Evolutionary conservation across 2,888 invertebrate species (phyloP), one percentile per base, ranked within the genome.

Genomic region (Brachypalpus laphriformis): DNA sequence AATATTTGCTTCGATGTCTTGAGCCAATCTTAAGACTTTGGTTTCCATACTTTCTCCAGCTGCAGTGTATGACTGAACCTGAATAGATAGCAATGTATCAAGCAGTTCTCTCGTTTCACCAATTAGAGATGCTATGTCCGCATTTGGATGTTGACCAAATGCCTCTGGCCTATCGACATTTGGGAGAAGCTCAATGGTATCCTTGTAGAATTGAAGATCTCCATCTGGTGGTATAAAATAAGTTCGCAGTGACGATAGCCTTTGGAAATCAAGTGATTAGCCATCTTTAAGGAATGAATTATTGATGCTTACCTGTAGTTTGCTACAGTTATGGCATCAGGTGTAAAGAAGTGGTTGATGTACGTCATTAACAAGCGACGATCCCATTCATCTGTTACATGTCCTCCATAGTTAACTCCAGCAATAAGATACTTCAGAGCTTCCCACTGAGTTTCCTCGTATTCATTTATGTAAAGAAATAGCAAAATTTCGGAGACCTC

Each of bases 371-470:
- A 93, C 25, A 98, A 94, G 16, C 97, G 93, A 83, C 95, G 93
- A 89, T 95, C 94, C 95, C 95, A 95, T 88, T 95, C 95, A 89
- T 96, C 96, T 3, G 95, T 96, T 16, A 96, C 95, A 89, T 95
- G 95, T 0, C 97, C 97, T 34, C 97, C 97, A 90, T 98, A 98
- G 92, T 96, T 97, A 87, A 98, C 96, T 88, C 96, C 97, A 0
- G 97, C 96, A 90, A 98, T 96, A 81, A 98, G 92, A 91, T 97
- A 97, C 88, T 97, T 97, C 57, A 98, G 92, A 0, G 97, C 97
- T 89, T 97, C 97, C 97, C 97, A 98, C 0, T 97, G 97, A 0
- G 97, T 97, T 11, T 95, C 95, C n/a, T 95, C 94, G 91, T 98
- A 98, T 89, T 97, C 97, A 88, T 97, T 96, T 68, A 98, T 92